Conservation (phyloP, 2,113 vertebrate genomes). For the Columba janthina region DNA sequence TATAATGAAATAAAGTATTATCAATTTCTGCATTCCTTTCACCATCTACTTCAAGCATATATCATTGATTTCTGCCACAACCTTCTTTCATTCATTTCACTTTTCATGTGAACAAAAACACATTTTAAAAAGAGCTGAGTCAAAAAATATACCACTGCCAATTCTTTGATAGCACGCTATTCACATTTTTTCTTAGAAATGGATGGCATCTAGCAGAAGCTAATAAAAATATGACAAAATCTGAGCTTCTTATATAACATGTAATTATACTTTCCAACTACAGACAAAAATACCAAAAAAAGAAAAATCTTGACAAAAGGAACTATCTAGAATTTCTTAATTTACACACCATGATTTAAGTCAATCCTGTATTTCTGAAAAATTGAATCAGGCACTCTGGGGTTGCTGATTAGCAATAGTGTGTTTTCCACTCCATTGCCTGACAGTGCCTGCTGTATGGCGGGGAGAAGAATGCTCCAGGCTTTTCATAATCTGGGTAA, state of each 20-base stretch:
- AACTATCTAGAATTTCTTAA: not conserved
- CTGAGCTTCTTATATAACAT: not conserved
- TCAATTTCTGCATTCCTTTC: not conserved
- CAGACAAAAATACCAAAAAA: not conserved
- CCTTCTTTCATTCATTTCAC: not conserved
- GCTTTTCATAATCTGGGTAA: constrained; percentile 13
- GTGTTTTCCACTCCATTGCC: not conserved
- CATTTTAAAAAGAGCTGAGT: not conserved
- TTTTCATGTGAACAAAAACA: not conserved
- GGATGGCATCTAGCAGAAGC: not conserved
- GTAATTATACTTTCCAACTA: not conserved
- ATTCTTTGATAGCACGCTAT: not conserved
- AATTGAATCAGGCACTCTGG: accelerated
- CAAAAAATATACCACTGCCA: not conserved
- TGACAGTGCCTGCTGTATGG: not conserved
- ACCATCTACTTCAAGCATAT: not conserved
- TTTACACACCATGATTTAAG: not conserved
- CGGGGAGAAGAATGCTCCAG: not conserved
- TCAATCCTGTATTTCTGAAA: not conserved
- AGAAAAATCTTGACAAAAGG: not conserved
- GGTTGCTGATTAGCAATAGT: not conserved
- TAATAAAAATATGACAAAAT: constrained; percentile 9
- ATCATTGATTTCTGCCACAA: constrained; percentile 6
- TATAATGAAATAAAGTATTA: not conserved
- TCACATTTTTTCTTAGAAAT: not conserved